These are phyloP conservation scores for Nothoprocta perdicaria DNA, from an alignment of 2,113 vertebrate genomes.

Conservation along the genomic window DNA sequence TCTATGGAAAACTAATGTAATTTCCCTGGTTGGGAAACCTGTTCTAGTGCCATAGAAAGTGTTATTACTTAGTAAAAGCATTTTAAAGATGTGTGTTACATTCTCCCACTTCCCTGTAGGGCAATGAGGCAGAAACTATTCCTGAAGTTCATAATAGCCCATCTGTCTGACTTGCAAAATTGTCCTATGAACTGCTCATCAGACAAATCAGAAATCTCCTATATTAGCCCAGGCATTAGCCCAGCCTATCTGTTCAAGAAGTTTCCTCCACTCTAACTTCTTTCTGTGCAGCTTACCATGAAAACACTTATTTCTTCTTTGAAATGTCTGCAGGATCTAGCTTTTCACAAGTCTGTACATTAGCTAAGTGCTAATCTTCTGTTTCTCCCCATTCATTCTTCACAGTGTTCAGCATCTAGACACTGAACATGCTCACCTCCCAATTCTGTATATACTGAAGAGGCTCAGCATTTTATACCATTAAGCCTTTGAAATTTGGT, in stretches of 20 bases:
- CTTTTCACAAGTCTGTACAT: background rate
- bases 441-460: background rate
- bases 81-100: background rate
- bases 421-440: background rate
- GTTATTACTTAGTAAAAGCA: background rate
- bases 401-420: background rate
- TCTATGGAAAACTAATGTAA: background rate
- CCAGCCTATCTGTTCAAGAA: background rate
- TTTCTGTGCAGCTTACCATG: background rate
- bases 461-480: background rate
- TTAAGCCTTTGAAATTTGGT: background rate
- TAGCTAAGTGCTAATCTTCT: background rate
- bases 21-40: background rate
- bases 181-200: fast-evolving
- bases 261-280: background rate
- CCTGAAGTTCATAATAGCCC: background rate
- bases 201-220: background rate
- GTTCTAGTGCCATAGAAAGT: fast-evolving
- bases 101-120: background rate
- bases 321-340: background rate
- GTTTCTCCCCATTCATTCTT: background rate
- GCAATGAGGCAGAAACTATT: background rate
- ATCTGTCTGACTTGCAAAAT: background rate
- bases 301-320: background rate
- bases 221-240: background rate